Percentiles rank a stretch among this genome's conserved stretches.
phyloP scores from a whole-genome alignment of 2,797 vertebrate species.

The Luscinia megarhynchos region DNA sequence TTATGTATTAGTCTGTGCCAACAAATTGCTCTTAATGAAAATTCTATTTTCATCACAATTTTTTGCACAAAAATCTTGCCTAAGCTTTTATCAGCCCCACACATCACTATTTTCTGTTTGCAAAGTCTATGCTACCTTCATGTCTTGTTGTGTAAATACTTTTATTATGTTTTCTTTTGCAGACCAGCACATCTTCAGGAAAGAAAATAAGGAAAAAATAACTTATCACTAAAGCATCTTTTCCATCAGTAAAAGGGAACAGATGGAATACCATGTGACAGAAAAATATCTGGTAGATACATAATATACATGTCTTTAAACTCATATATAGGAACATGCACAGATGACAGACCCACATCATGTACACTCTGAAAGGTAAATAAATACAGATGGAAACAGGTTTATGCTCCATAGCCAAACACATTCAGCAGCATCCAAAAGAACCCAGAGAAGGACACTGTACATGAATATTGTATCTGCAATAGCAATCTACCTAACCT shows the following conservation, averaged over 20 bases:
- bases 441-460: background rate
- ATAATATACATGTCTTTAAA: background rate
- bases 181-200: background rate
- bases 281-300: conserved; percentile 22
- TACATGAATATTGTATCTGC: conserved; percentile 26
- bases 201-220: background rate
- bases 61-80: background rate
- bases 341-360: conserved; percentile 5
- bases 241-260: conserved; percentile 17
- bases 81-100: background rate
- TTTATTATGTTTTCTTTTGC: background rate
- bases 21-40: background rate
- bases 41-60: background rate
- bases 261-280: conserved; percentile 15
- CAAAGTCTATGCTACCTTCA: background rate
- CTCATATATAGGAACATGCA: background rate
- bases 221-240: background rate
- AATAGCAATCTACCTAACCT: conserved; percentile 52
- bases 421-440: conserved; percentile 48
- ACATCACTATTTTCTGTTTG: background rate
- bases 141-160: background rate
- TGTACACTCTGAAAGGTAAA: conserved; percentile 15
- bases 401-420: conserved; percentile 62
- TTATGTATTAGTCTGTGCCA: background rate
- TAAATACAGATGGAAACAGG: conserved; percentile 61